Evolutionary conservation across 2,113 vertebrate species (phyloP).

Genomic region (Carassius carassius): DNA sequence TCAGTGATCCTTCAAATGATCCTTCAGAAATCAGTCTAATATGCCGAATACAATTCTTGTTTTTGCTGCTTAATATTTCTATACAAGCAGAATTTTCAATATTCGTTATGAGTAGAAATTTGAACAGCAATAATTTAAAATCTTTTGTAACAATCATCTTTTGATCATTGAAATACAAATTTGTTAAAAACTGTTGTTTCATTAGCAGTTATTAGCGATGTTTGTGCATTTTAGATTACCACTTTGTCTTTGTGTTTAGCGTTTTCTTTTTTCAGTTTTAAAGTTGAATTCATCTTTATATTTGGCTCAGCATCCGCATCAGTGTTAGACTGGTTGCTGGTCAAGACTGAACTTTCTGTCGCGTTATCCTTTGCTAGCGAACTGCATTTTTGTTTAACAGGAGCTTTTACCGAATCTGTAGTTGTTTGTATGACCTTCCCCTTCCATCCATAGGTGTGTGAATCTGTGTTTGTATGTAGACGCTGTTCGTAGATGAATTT

Average conservation of each 20-base stretch:
- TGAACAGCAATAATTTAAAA: too few relatives aligned
- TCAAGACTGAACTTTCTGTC: background rate
- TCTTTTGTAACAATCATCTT: too few relatives aligned
- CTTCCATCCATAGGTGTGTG: background rate
- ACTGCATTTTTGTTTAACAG: conserved; percentile 1
- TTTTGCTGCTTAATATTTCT: background rate
- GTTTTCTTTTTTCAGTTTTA: background rate
- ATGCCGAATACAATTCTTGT: background rate
- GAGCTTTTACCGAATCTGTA: background rate
- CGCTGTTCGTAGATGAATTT: background rate
- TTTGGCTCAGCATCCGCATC: background rate
- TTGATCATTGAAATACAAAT: too few relatives aligned
- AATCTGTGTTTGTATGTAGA: background rate
- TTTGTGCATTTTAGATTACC: background rate
- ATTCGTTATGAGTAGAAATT: too few relatives aligned
- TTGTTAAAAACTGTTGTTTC: too few relatives aligned
- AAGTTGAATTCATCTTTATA: background rate
- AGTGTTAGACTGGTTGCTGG: background rate
- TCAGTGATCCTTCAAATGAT: background rate
- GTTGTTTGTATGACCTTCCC: conserved; percentile 17
- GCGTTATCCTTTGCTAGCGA: background rate
- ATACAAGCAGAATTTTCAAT: background rate
- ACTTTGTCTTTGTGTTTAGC: background rate
- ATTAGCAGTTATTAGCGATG: background rate
- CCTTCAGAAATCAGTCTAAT: background rate